phyloP scores from a whole-genome alignment of 37 sponge, comb jelly and placozoan genomes.

The Cladorhizidae sp. region DNA sequence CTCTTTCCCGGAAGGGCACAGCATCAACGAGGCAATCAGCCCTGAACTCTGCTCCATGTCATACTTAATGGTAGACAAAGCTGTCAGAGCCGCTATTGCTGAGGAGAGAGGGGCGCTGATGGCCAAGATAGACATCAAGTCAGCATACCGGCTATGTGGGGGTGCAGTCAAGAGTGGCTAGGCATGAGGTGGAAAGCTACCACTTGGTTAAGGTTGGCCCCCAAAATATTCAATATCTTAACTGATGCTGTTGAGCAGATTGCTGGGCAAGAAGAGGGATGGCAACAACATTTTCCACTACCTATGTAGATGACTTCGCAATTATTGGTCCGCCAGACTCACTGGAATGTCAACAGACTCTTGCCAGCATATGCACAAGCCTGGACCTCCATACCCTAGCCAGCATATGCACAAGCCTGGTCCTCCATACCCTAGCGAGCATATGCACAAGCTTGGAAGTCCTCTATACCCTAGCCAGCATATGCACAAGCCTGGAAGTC shows the following conservation, averaged over 20 bases:
- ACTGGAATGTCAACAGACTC: neutral
- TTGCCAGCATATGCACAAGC: too few relatives aligned
- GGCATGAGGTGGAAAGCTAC: constrained; percentile 38
- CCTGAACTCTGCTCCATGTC: constrained; percentile 12
- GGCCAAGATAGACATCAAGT: constrained; percentile 42
- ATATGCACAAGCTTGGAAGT: too few relatives aligned
- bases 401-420: too few relatives aligned
- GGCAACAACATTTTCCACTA: too few relatives aligned
- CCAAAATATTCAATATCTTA: constrained; percentile 30
- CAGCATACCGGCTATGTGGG: constrained; percentile 37
- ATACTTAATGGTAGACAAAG: constrained; percentile 21
- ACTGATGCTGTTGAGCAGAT: constrained; percentile 33
- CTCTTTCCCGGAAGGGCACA: constrained; percentile 26
- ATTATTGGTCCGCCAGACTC: constrained; percentile 30
- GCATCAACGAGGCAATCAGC: constrained; percentile 36
- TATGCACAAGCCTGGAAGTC: too few relatives aligned
- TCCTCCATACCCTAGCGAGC: too few relatives aligned
- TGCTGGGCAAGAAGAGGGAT: neutral
- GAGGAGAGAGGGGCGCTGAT: constrained; percentile 23
- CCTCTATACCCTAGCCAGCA: too few relatives aligned
- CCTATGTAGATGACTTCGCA: constrained; percentile 44
- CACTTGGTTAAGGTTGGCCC: constrained; percentile 32
- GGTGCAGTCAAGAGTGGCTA: constrained; percentile 1
- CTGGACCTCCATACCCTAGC: too few relatives aligned
- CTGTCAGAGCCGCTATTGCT: neutral